Conservation (phyloP, 2,888 invertebrate species). For the Nysson spinosus region DNA sequence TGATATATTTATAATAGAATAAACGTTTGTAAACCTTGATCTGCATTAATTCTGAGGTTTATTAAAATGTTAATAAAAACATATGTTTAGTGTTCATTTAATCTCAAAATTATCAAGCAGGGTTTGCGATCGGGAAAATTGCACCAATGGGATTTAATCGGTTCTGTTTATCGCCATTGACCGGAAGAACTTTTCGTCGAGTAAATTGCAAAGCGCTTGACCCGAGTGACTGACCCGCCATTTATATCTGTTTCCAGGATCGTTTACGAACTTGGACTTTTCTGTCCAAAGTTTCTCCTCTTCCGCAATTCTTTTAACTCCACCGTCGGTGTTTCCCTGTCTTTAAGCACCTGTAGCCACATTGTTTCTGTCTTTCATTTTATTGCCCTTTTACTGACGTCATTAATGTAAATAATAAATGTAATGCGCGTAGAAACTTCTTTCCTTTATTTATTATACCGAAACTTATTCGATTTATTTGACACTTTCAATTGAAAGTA, state of each 20-base stretch:
- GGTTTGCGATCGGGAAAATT: too few relatives aligned
- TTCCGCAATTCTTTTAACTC: constrained; percentile 8
- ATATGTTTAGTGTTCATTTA: too few relatives aligned
- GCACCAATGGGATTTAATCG: not conserved
- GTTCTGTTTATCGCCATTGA: constrained; percentile 20
- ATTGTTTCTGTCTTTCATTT: not conserved
- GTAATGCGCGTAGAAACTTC: too few relatives aligned
- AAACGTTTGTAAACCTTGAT: too few relatives aligned
- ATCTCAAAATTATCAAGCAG: too few relatives aligned
- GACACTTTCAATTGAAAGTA: too few relatives aligned
- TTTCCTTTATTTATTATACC: too few relatives aligned
- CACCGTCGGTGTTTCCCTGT: not conserved
- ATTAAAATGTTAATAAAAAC: too few relatives aligned
- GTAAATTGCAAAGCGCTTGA: constrained; percentile 37
- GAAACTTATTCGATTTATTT: too few relatives aligned
- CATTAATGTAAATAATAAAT: too few relatives aligned
- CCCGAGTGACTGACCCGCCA: constrained; percentile 14
- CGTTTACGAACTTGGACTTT: constrained; percentile 1
- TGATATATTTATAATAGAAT: too few relatives aligned
- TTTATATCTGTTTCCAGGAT: constrained; percentile 21
- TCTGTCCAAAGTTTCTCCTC: constrained; percentile 14
- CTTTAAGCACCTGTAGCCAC: not conserved
- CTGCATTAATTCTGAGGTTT: too few relatives aligned
- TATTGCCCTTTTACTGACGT: not conserved
- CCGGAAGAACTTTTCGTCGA: constrained; percentile 29